phyloP scores from a whole-genome alignment of 2,888 invertebrate species.

The Luperina testacea region DNA sequence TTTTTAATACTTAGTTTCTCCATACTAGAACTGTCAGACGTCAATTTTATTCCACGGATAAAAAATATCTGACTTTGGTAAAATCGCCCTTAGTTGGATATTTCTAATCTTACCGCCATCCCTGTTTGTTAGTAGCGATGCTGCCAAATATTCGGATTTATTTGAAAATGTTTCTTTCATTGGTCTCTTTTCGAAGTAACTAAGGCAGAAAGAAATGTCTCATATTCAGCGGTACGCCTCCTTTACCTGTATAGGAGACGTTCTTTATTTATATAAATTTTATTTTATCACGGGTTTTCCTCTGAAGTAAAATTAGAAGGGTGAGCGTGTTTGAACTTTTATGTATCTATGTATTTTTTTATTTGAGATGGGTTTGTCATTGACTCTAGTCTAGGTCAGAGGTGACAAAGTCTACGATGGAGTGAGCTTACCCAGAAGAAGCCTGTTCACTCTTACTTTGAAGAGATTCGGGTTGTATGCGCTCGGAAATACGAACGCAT shows the following conservation, averaged over 20 bases:
- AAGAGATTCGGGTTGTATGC: too few relatives aligned
- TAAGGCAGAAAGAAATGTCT: constrained; percentile 43
- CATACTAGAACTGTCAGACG: too few relatives aligned
- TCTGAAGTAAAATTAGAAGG: constrained; percentile 2
- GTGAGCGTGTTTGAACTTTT: constrained; percentile 1
- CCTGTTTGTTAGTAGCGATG: constrained; percentile 26
- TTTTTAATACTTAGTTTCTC: too few relatives aligned
- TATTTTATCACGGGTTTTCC: constrained; percentile 20
- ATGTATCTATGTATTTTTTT: not conserved
- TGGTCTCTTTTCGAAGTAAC: constrained; percentile 51
- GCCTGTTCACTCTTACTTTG: too few relatives aligned
- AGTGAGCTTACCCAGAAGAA: too few relatives aligned
- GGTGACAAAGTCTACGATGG: too few relatives aligned
- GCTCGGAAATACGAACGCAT: too few relatives aligned
- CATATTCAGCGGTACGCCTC: constrained; percentile 30
- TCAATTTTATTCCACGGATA: too few relatives aligned
- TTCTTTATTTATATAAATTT: constrained; percentile 20
- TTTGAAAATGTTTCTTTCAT: constrained; percentile 63
- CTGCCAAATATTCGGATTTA: constrained; percentile 53
- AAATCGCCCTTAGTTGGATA: constrained; percentile 21
- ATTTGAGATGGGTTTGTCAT: too few relatives aligned
- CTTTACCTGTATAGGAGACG: constrained; percentile 3
- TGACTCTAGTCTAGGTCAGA: too few relatives aligned
- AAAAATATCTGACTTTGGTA: not conserved
- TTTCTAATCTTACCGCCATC: constrained; percentile 29